A percentile compares a stretch with the other conserved stretches of the same genome.
phyloP scores from a whole-genome alignment of 1,140 invertebrate genomes.

The Sycobia sp. region DNA sequence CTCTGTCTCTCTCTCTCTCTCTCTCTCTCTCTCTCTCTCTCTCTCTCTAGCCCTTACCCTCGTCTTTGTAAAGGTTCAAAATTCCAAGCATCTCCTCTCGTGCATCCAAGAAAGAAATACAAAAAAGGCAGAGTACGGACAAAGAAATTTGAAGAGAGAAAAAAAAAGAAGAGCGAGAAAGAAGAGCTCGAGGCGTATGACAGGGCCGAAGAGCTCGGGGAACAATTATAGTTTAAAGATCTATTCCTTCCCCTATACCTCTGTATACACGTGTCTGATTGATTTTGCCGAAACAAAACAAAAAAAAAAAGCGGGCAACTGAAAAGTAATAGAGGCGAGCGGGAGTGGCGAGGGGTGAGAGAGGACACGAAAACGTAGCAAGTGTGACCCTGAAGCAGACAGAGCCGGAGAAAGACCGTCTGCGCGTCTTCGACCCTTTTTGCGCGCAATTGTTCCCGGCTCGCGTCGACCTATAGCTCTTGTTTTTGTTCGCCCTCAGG shows the following conservation, averaged over 20 bases:
- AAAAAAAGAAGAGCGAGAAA: too few relatives aligned
- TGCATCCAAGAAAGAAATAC: too few relatives aligned
- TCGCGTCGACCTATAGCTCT: not conserved
- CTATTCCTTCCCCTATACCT: too few relatives aligned
- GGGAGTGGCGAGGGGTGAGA: not conserved
- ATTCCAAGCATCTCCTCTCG: too few relatives aligned
- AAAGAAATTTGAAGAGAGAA: too few relatives aligned
- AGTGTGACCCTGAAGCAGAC: constrained; percentile 4
- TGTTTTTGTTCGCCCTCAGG: constrained; percentile 10
- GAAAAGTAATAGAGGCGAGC: constrained; percentile 28
- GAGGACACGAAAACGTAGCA: not conserved
- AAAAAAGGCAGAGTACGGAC: too few relatives aligned
- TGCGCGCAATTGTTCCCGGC: constrained; percentile 12
- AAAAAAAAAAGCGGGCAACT: too few relatives aligned
- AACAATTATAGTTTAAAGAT: constrained; percentile 39
- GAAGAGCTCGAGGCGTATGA: not conserved
- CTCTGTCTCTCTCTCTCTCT: too few relatives aligned
- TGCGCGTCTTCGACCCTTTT: constrained; percentile 16
- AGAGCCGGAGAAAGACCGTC: too few relatives aligned
- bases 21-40: too few relatives aligned
- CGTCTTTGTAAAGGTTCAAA: too few relatives aligned
- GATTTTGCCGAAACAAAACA: constrained; percentile 39
- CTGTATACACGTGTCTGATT: constrained; percentile 36
- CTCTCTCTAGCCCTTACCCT: too few relatives aligned
- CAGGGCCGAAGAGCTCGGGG: not conserved